Evolutionary conservation across 1,140 invertebrate species (phyloP).

Genomic region (Papilio polyxenes): DNA sequence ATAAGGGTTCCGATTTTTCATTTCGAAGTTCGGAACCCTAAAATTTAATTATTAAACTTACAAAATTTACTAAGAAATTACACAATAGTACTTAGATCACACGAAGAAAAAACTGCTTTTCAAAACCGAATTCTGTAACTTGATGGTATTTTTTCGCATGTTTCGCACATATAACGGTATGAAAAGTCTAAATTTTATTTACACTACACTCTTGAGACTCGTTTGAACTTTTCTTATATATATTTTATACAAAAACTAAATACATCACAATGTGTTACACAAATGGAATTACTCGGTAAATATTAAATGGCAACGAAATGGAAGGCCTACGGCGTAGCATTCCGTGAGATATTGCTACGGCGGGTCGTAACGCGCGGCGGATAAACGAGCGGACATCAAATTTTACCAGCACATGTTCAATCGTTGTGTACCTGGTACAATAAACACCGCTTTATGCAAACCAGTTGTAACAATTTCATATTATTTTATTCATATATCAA

Average conservation of each 20-base stretch:
- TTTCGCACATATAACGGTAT: no score
- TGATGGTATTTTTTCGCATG: no score
- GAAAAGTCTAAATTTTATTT: not conserved
- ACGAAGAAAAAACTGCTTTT: no score
- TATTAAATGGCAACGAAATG: conserved; percentile 13
- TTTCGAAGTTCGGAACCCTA: no score
- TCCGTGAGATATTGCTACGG: conserved; percentile 8
- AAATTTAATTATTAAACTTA: no score
- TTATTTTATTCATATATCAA: not conserved
- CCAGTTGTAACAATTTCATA: not conserved
- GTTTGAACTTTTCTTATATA: not conserved
- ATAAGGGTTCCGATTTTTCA: no score
- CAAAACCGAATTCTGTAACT: no score
- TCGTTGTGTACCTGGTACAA: not conserved
- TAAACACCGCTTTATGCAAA: not conserved
- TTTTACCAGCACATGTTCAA: conserved; percentile 27
- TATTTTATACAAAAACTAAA: not conserved
- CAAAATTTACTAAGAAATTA: no score
- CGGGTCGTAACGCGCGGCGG: conserved; percentile 4
- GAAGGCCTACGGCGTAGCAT: conserved; percentile 16
- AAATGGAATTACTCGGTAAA: conserved; percentile 22
- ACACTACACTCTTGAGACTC: not conserved
- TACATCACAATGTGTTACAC: conserved; percentile 1
- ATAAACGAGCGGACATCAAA: conserved; percentile 25
- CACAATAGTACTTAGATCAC: no score